Percentiles rank a stretch among this genome's conserved stretches.
Conservation (phyloP, 2,113 vertebrate genomes). For the Stomatorhinus ivindoensis region DNA sequence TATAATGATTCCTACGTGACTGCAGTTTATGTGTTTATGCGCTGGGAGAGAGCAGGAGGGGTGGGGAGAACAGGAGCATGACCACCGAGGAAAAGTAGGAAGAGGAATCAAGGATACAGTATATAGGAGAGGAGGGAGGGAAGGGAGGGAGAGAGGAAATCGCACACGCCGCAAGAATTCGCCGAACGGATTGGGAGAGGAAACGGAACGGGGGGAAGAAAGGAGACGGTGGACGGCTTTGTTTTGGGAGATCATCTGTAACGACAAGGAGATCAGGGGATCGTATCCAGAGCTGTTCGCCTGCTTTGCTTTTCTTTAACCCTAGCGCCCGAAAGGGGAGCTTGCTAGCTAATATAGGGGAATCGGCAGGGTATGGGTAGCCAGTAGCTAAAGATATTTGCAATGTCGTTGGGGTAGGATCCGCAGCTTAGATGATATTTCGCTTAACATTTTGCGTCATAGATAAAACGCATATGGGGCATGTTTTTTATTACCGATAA, state of each 20-base stretch:
- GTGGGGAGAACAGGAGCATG: conserved; percentile 31
- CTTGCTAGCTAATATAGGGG: conserved; percentile 43
- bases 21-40: neutral
- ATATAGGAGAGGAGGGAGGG: conserved; percentile 36
- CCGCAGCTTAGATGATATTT: conserved; percentile 31
- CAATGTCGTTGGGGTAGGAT: conserved; percentile 53
- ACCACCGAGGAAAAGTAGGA: conserved; percentile 52
- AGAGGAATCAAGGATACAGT: conserved; percentile 36
- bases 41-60: neutral
- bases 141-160: conserved; percentile 43
- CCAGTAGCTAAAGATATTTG: conserved; percentile 29
- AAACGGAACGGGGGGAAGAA: conserved; percentile 39
- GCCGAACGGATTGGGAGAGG: conserved; percentile 34
- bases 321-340: conserved; percentile 30
- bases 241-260: conserved; percentile 33
- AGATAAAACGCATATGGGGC: neutral
- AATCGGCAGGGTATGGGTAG: conserved; percentile 52
- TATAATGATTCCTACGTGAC: neutral
- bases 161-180: conserved; percentile 58
- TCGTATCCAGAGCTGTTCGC: conserved; percentile 52
- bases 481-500: conserved; percentile 31
- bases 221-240: conserved; percentile 33
- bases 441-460: conserved; percentile 6
- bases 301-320: conserved; percentile 49
- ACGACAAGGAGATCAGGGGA: conserved; percentile 41